phyloP scores from a whole-genome alignment of 2,888 invertebrate genomes.

The Empis livida region DNA sequence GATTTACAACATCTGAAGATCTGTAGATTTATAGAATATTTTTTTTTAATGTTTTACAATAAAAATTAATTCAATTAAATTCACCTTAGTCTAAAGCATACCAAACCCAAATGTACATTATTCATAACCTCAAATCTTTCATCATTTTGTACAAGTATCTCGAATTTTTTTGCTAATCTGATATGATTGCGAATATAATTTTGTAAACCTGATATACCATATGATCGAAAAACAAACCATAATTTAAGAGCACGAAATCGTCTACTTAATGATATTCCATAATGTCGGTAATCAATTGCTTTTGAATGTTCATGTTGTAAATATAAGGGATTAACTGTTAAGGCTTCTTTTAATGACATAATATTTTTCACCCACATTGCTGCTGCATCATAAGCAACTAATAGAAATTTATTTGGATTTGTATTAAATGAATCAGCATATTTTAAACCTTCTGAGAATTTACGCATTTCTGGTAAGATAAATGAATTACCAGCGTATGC shows the following conservation, averaged over 20 bases:
- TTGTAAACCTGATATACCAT: conserved; percentile 71
- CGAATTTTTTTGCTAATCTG: conserved; percentile 61
- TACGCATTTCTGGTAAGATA: conserved; percentile 70
- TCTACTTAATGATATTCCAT: conserved; percentile 76
- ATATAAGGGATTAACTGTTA: conserved; percentile 79
- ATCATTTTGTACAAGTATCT: conserved; percentile 51
- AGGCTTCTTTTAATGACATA: conserved; percentile 62
- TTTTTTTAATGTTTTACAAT: neutral
- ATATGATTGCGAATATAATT: conserved; percentile 74
- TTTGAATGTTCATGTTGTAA: conserved; percentile 67
- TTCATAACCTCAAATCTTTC: conserved; percentile 63
- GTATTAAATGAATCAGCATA: conserved; percentile 77
- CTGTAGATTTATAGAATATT: conserved; percentile 21
- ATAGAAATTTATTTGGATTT: conserved; percentile 78
- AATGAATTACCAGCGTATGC: conserved; percentile 80
- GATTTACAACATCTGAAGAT: conserved; percentile 58
- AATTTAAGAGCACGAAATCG: conserved; percentile 75
- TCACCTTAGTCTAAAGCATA: conserved; percentile 56
- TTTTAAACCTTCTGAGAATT: conserved; percentile 50
- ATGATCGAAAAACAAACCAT: conserved; percentile 75
- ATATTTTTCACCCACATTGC: conserved; percentile 71
- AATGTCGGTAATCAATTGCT: conserved; percentile 63
- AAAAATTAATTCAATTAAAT: no score
- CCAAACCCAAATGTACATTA: conserved; percentile 60
- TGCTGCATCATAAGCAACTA: conserved; percentile 76